These are phyloP conservation scores for Rhodinocichla rosea DNA, from an alignment of 2,113 vertebrate genomes.

Conservation along the genomic window DNA sequence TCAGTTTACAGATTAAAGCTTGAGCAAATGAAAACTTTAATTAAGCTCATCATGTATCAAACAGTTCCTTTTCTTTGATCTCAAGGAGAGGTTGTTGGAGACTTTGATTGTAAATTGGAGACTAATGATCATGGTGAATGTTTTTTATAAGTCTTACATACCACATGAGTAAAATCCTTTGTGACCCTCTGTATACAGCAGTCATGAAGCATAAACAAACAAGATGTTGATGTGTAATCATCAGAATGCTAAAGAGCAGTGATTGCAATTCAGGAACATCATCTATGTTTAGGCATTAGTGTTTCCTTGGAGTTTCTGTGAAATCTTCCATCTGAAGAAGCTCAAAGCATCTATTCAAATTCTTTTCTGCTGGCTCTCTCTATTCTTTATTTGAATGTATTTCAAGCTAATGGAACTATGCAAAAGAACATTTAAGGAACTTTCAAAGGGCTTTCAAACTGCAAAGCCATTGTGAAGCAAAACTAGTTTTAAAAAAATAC, in stretches of 20 bases:
- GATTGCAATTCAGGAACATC: not conserved
- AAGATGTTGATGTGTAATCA: not conserved
- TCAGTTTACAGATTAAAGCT: not conserved
- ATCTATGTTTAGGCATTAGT: not conserved
- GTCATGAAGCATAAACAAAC: not conserved
- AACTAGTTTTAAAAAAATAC: not conserved
- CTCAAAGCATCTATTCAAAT: not conserved
- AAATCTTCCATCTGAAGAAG: not conserved
- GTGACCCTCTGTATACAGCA: not conserved
- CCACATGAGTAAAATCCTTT: not conserved
- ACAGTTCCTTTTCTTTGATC: slow-evolving; percentile 12
- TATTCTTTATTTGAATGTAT: not conserved
- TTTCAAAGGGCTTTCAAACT: not conserved
- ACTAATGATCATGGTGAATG: not conserved
- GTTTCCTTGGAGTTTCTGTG: not conserved
- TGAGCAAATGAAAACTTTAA: not conserved
- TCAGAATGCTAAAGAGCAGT: not conserved
- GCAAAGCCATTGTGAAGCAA: not conserved
- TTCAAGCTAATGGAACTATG: not conserved
- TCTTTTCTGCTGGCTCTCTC: not conserved
- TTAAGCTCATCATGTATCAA: not conserved
- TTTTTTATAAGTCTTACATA: not conserved
- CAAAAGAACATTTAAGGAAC: not conserved
- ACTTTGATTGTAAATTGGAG: not conserved
- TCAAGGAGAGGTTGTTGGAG: not conserved